These are phyloP conservation scores for Entosphenus tridentatus DNA, from an alignment of 2,113 vertebrate genomes.

Conservation along the genomic window DNA sequence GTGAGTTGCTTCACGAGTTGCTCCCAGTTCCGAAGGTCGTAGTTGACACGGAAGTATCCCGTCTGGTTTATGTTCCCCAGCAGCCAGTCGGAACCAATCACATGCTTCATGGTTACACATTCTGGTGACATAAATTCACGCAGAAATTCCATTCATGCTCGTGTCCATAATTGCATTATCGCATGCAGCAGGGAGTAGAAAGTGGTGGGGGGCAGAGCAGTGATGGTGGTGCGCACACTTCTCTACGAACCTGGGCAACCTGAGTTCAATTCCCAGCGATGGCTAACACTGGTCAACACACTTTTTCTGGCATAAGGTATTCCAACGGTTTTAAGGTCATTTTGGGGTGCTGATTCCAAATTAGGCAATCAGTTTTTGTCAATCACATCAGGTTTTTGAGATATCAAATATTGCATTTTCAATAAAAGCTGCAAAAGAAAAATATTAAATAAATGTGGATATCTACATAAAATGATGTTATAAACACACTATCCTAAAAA, in stretches of 20 bases:
- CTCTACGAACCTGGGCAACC: neutral
- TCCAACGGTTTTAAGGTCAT: too few species aligned
- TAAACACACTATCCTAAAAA: too few species aligned
- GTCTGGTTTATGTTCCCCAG: constrained; percentile 93
- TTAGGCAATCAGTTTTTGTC: too few species aligned
- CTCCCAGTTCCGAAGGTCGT: constrained; percentile 82
- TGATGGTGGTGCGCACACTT: neutral
- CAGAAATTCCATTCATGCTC: neutral
- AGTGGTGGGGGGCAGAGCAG: neutral
- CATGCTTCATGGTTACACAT: constrained; percentile 36
- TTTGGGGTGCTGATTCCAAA: too few species aligned
- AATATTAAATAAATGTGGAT: too few species aligned
- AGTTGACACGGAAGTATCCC: constrained; percentile 92
- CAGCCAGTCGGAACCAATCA: constrained; percentile 53
- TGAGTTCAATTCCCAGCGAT: neutral
- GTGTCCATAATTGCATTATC: neutral
- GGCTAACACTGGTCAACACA: too few species aligned
- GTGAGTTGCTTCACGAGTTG: constrained; percentile 68
- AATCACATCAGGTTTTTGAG: too few species aligned
- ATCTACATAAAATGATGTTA: too few species aligned
- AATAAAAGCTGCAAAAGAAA: too few species aligned
- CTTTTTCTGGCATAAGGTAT: too few species aligned
- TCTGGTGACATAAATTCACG: constrained; percentile 26
- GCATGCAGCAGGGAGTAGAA: neutral
- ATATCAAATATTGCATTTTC: too few species aligned